Percentiles rank a stretch among this genome's conserved stretches.
Conservation (phyloP, 1,140 invertebrate species). For the Leptopilina clavipes region DNA sequence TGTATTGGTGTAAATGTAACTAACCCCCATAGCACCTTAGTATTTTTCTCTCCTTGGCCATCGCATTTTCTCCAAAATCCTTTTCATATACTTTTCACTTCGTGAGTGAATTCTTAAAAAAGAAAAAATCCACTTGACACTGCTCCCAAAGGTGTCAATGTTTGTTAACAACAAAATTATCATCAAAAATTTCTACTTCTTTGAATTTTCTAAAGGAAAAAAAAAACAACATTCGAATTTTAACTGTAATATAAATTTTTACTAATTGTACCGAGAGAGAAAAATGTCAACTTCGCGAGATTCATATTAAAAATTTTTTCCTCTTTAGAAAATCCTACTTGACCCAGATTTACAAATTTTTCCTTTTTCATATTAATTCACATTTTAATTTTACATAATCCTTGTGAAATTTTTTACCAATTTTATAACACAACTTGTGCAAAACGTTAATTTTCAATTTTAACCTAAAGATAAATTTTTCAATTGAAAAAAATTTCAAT, state of each 20-base stretch:
- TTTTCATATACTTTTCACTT: slow-evolving; percentile 37
- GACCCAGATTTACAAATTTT: slow-evolving; percentile 8
- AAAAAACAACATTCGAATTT: too few species aligned
- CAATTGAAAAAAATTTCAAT: too few species aligned
- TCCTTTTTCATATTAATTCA: neutral
- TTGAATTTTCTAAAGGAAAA: too few species aligned
- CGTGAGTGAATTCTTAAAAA: slow-evolving; percentile 42
- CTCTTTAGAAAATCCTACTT: neutral
- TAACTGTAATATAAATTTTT: neutral
- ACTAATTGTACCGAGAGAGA: slow-evolving; percentile 1
- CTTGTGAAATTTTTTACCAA: too few species aligned
- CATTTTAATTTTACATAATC: neutral
- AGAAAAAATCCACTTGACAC: slow-evolving; percentile 46
- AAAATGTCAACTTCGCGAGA: neutral
- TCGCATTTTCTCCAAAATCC: neutral
- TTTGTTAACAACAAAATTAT: too few species aligned
- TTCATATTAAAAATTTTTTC: neutral
- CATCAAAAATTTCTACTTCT: too few species aligned
- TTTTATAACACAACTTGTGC: too few species aligned
- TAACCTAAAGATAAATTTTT: too few species aligned
- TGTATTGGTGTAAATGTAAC: neutral
- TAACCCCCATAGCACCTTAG: slow-evolving; percentile 16
- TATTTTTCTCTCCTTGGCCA: neutral
- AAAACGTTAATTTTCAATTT: too few species aligned
- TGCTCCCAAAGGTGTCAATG: neutral